Conservation (phyloP, 2,888 invertebrate species). For the Acanthosepion esculentum region DNA sequence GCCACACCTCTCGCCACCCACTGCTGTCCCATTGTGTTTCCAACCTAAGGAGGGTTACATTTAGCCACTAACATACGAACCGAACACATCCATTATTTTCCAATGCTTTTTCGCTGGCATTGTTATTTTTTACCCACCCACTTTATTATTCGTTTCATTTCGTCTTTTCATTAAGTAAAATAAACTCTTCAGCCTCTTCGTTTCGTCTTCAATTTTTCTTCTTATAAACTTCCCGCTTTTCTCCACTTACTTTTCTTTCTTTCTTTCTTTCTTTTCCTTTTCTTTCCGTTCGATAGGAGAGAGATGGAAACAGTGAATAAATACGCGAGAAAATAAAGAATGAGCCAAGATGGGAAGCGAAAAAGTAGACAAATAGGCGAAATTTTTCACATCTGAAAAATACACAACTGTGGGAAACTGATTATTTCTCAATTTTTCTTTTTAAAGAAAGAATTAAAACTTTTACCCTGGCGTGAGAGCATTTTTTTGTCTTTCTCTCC, state of each 20-base stretch:
- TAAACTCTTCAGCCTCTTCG: neutral
- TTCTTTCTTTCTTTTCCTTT: neutral
- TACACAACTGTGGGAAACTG: neutral
- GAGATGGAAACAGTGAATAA: neutral
- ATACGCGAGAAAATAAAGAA: neutral
- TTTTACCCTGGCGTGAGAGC: neutral
- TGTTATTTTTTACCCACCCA: slow-evolving; percentile 33
- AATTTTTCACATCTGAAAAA: neutral
- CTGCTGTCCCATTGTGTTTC: neutral
- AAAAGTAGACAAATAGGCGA: neutral
- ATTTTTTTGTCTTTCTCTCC: neutral
- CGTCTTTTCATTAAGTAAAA: slow-evolving; percentile 33
- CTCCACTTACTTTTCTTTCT: neutral
- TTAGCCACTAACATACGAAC: neutral
- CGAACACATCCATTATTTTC: neutral
- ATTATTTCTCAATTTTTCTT: neutral
- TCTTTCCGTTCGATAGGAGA: neutral
- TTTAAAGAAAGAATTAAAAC: neutral
- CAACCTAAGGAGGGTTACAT: slow-evolving; percentile 2
- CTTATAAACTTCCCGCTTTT: neutral
- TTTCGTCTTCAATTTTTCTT: neutral
- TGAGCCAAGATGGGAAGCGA: neutral
- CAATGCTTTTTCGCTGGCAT: slow-evolving; percentile 33
- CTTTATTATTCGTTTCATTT: neutral
- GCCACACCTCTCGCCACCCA: neutral